phyloP scores from a whole-genome alignment of 1,140 invertebrate genomes.

The Cydia amplana region DNA sequence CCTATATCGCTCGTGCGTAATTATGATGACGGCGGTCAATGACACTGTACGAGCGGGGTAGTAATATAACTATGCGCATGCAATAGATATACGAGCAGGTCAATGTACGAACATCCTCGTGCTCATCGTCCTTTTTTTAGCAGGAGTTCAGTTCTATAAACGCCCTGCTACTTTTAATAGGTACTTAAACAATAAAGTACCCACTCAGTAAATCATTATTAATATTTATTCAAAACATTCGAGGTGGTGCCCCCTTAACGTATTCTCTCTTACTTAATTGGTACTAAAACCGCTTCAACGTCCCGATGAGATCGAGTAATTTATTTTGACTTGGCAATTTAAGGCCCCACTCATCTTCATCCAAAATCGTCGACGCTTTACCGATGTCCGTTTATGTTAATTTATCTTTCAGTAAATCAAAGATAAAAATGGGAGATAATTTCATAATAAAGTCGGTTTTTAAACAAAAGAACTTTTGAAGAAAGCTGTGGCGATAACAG shows the following conservation, averaged over 20 bases:
- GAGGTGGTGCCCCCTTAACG: not conserved
- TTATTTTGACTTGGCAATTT: conserved; percentile 20
- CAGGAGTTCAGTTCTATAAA: not conserved
- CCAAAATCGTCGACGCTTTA: conserved; percentile 6
- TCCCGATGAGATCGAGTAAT: conserved; percentile 13
- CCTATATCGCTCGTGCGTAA: no score
- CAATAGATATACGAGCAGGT: no score
- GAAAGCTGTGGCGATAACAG: not conserved
- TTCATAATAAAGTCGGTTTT: not conserved
- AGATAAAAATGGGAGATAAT: not conserved
- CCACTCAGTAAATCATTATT: not conserved
- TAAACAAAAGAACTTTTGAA: not conserved
- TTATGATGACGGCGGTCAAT: no score
- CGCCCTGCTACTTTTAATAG: not conserved
- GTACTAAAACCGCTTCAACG: not conserved
- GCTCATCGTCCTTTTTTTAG: no score
- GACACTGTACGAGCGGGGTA: no score
- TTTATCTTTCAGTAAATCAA: conserved; percentile 8
- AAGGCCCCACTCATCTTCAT: not conserved
- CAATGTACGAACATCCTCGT: no score
- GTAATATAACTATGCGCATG: no score
- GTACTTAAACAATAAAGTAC: not conserved
- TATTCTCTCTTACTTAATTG: conserved; percentile 4
- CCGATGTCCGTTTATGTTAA: conserved; percentile 6
- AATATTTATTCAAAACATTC: not conserved